Evolutionary conservation across 2,888 invertebrate species (phyloP).

Genomic region (Hetaerina titia): DNA sequence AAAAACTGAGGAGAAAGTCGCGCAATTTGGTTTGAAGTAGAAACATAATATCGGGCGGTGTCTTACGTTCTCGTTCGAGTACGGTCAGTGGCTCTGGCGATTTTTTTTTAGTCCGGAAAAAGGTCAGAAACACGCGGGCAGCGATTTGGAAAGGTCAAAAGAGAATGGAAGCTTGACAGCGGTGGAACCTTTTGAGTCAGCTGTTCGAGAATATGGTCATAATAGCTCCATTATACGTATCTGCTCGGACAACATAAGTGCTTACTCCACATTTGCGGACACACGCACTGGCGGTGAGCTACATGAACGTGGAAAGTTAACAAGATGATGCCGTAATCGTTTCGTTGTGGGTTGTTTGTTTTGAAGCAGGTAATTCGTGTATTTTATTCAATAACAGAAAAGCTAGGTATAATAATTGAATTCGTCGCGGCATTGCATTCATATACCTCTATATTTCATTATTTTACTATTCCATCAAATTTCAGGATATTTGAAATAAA

Average conservation of each 20-base stretch:
- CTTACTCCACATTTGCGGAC: not conserved
- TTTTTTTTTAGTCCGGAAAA: not conserved
- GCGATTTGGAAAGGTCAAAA: slow-evolving; percentile 4
- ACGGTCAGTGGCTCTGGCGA: not conserved
- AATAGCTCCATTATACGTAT: not conserved
- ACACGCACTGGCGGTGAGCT: not conserved
- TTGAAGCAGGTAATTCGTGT: no score
- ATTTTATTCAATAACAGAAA: no score
- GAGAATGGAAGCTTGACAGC: not conserved
- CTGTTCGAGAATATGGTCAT: not conserved
- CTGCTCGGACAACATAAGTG: not conserved
- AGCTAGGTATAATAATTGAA: no score
- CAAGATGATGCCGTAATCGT: not conserved
- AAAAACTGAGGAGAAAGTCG: not conserved
- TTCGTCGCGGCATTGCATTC: no score
- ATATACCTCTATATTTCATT: no score
- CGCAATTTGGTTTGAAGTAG: not conserved
- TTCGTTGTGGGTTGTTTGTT: not conserved
- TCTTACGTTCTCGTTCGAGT: not conserved
- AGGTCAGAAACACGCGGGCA: not conserved
- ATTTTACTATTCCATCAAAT: no score
- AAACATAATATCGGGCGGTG: slow-evolving; percentile 4
- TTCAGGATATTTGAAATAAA: no score
- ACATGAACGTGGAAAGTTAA: not conserved
- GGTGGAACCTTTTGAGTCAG: not conserved